Conservation (phyloP, 2,797 vertebrate genomes). For the Carcharodon carcharias region DNA sequence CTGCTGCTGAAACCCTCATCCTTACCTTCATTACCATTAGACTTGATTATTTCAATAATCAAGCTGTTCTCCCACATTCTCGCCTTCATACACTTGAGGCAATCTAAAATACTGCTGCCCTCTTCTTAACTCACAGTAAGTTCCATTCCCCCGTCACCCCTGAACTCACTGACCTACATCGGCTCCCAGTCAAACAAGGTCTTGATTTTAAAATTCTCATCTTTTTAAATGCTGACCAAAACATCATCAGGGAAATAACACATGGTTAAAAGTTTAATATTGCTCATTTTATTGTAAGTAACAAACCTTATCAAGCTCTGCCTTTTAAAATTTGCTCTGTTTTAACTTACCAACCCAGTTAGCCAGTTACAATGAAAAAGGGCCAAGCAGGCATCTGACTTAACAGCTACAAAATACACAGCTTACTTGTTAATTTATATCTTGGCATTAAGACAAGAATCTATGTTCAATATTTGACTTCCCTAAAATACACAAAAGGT, state of each 20-base stretch:
- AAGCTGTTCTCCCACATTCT: background rate
- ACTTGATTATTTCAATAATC: background rate
- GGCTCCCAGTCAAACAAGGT: background rate
- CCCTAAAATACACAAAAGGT: background rate
- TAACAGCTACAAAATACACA: background rate
- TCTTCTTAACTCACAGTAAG: background rate
- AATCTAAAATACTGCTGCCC: background rate
- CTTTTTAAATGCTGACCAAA: background rate
- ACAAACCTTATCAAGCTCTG: background rate
- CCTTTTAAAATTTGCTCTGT: background rate
- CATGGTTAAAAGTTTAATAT: background rate
- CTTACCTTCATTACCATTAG: background rate
- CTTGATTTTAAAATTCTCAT: background rate
- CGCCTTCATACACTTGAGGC: background rate
- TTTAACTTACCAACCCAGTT: background rate
- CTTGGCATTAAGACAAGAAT: background rate
- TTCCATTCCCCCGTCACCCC: background rate
- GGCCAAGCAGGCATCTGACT: background rate
- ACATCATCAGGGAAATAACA: background rate
- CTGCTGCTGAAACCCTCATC: background rate
- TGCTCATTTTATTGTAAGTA: background rate
- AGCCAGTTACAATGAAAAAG: background rate
- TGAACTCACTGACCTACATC: background rate
- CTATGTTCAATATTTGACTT: conserved; percentile 10
- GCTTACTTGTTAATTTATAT: background rate